These are phyloP conservation scores for Polypterus bichir DNA, from an alignment of 2,113 vertebrate species.

Conservation along the genomic window DNA sequence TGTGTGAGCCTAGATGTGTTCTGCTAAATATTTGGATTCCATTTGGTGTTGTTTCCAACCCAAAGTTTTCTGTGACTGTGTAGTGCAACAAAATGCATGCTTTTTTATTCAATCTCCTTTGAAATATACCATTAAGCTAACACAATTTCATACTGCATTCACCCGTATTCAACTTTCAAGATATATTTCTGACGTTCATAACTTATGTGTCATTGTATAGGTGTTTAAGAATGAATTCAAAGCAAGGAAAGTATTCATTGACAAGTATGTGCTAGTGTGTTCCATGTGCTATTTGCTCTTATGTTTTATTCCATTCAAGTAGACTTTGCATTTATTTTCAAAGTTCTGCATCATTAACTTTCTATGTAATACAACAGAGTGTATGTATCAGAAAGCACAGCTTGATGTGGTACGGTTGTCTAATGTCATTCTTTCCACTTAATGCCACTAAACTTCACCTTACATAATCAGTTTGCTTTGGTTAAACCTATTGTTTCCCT, in stretches of 20 bases:
- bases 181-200: not conserved
- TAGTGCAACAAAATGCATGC: no score
- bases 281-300: not conserved
- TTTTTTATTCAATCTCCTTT: not conserved
- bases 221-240: not conserved
- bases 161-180: slow-evolving; percentile 1
- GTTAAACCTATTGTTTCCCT: not conserved
- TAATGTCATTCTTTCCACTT: not conserved
- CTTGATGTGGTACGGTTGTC: not conserved
- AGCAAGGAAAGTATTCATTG: not conserved
- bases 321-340: not conserved
- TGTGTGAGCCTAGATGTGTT: no score
- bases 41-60: no score
- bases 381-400: not conserved
- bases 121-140: not conserved
- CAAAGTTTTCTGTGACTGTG: no score
- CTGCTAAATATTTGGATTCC: no score
- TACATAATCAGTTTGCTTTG: not conserved
- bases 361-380: not conserved
- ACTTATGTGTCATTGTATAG: not conserved
- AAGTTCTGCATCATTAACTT: not conserved
- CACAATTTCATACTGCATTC: slow-evolving; percentile 1
- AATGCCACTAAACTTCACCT: not conserved
- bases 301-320: not conserved
- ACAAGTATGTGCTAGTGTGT: not conserved